These are phyloP conservation scores for Dexiosoma caninum DNA, from an alignment of 2,888 invertebrate species.

Conservation along the genomic window DNA sequence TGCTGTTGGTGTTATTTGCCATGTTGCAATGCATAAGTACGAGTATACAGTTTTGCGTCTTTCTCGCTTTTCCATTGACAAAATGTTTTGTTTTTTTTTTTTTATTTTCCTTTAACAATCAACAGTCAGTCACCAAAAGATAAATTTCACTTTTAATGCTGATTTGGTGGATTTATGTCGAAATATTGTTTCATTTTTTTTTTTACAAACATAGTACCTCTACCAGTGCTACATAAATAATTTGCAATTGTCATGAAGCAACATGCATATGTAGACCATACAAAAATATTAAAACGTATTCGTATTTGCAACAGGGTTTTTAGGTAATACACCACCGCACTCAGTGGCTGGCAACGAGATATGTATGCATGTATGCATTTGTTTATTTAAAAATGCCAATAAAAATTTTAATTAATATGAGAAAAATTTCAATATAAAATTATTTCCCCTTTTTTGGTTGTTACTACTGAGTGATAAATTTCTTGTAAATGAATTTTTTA, in stretches of 20 bases:
- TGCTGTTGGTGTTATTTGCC: constrained; percentile 34
- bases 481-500: constrained; percentile 18
- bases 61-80: constrained; percentile 36
- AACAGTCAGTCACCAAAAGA: not conserved
- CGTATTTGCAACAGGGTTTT: constrained; percentile 38
- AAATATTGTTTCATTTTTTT: constrained; percentile 22
- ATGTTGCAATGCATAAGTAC: too few species aligned
- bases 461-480: constrained; percentile 24
- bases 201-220: not conserved
- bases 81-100: constrained; percentile 10
- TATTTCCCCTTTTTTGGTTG: constrained; percentile 39
- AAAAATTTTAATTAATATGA: constrained; percentile 47
- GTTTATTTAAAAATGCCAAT: constrained; percentile 8
- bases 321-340: constrained; percentile 20
- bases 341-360: not conserved
- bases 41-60: constrained; percentile 7
- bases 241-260: not conserved
- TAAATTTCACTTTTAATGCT: constrained; percentile 53
- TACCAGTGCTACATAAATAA: constrained; percentile 25
- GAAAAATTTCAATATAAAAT: constrained; percentile 34
- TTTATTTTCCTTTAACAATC: constrained; percentile 23
- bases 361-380: not conserved
- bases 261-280: constrained; percentile 36
- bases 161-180: constrained; percentile 44
- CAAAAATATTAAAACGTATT: not conserved